These are phyloP conservation scores for Tenodera sinensis DNA, from an alignment of 2,888 invertebrate genomes.

Conservation along the genomic window DNA sequence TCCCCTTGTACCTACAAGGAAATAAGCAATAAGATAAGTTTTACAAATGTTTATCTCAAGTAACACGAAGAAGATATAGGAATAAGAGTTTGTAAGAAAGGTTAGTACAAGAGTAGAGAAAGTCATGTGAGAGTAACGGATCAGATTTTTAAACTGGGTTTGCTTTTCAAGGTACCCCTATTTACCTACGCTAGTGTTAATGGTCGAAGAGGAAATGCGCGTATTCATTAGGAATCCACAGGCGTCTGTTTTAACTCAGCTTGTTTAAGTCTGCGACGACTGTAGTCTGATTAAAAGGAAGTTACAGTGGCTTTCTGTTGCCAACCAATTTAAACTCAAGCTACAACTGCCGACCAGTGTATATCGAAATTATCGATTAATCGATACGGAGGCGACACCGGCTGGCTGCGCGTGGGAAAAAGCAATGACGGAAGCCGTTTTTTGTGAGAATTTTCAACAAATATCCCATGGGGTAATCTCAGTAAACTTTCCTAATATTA, in stretches of 20 bases:
- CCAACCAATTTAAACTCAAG: conserved; percentile 14
- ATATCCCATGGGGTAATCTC: background rate
- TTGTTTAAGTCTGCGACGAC: background rate
- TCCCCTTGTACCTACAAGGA: too few relatives aligned
- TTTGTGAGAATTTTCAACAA: background rate
- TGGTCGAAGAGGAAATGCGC: too few relatives aligned
- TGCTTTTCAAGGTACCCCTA: too few relatives aligned
- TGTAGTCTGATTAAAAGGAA: conserved; percentile 8
- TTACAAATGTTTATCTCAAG: too few relatives aligned
- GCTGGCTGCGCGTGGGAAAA: background rate
- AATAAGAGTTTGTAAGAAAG: too few relatives aligned
- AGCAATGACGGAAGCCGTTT: background rate
- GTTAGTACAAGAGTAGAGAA: too few relatives aligned
- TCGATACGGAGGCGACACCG: background rate
- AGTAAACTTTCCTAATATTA: background rate
- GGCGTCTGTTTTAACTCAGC: background rate
- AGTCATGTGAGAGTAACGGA: too few relatives aligned
- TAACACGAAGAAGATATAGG: too few relatives aligned
- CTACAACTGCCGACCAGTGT: background rate
- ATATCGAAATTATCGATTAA: conserved; percentile 17
- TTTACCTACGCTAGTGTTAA: too few relatives aligned
- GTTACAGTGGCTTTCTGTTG: background rate
- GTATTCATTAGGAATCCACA: background rate
- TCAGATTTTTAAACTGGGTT: too few relatives aligned
- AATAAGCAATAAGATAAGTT: too few relatives aligned